A percentile compares a stretch with the other conserved stretches of the same genome.
Evolutionary conservation across 2,797 vertebrate genomes (phyloP).

Genomic region (Paguma larvata): DNA sequence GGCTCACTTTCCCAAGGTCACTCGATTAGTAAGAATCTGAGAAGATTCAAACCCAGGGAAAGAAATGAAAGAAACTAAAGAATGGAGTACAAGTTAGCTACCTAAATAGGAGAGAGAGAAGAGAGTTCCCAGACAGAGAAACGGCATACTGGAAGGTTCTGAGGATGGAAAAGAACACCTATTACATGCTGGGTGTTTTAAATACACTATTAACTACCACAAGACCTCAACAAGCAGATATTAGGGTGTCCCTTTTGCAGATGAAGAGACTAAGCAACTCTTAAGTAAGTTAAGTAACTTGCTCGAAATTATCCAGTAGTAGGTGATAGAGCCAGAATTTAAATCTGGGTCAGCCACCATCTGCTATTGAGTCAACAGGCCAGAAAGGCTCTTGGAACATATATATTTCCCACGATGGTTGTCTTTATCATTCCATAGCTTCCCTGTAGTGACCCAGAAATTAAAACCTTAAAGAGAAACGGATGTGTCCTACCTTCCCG

Average conservation of each 20-base stretch:
- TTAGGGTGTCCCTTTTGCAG: not conserved
- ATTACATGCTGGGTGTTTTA: not conserved
- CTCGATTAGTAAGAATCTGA: not conserved
- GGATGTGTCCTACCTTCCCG: not conserved
- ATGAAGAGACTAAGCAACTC: conserved; percentile 2
- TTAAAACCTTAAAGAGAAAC: conserved; percentile 55
- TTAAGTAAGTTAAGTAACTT: conserved; percentile 11
- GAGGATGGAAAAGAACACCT: not conserved
- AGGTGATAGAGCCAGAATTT: not conserved
- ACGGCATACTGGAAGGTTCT: not conserved
- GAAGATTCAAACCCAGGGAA: not conserved
- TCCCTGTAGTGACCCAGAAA: not conserved
- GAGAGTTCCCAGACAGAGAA: not conserved
- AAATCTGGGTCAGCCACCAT: not conserved
- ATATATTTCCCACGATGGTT: not conserved
- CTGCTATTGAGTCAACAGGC: not conserved
- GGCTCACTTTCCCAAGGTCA: not conserved
- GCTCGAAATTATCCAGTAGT: not conserved
- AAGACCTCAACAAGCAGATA: not conserved
- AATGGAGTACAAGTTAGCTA: not conserved
- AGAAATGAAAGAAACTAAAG: not conserved
- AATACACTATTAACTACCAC: conserved; percentile 1
- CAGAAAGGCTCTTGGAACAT: not conserved
- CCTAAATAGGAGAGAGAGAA: not conserved
- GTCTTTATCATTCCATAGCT: conserved; percentile 33